These are phyloP conservation scores for Alethe diademata DNA, from an alignment of 2,113 vertebrate genomes.

Conservation along the genomic window DNA sequence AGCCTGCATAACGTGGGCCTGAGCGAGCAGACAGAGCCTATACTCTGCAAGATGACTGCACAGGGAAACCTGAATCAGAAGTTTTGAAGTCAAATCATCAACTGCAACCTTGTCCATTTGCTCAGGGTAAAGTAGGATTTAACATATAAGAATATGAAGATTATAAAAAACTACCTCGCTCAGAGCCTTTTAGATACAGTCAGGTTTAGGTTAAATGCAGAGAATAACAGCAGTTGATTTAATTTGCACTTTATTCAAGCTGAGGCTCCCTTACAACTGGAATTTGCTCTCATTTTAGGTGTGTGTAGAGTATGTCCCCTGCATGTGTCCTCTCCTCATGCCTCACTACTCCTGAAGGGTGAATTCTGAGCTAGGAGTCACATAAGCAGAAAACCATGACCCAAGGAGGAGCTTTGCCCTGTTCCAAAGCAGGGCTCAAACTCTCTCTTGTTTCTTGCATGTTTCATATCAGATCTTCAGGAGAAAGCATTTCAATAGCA, in stretches of 20 bases:
- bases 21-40: background rate
- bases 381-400: background rate
- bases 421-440: background rate
- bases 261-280: background rate
- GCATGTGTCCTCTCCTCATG: background rate
- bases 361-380: background rate
- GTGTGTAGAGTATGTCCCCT: fast-evolving
- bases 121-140: background rate
- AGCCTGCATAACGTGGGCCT: background rate
- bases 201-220: background rate
- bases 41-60: background rate
- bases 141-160: background rate
- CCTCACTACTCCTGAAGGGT: background rate
- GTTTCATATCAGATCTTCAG: slow-evolving; percentile 23
- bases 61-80: background rate
- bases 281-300: background rate
- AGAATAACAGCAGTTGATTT: background rate
- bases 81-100: background rate
- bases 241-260: background rate
- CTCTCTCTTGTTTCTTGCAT: background rate
- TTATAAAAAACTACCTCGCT: background rate
- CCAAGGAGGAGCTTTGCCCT: background rate
- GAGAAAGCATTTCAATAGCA: slow-evolving; percentile 12
- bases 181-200: background rate
- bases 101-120: background rate